These are phyloP conservation scores for Rhipidura dahli DNA, from an alignment of 2,113 vertebrate genomes.

Conservation along the genomic window DNA sequence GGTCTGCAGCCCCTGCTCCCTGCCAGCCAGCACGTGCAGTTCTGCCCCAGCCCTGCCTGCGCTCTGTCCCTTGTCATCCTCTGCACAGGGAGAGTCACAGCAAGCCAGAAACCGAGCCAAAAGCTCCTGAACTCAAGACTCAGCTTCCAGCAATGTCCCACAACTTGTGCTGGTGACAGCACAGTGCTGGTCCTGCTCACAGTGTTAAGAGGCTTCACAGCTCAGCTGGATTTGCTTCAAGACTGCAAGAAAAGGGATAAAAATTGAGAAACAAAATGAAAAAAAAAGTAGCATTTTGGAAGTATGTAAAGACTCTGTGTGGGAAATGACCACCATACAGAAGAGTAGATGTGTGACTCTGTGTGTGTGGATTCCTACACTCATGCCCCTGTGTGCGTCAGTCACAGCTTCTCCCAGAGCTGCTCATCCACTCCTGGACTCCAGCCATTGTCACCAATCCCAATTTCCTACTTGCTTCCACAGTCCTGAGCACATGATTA, in stretches of 20 bases:
- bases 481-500: background rate
- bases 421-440: background rate
- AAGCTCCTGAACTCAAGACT: background rate
- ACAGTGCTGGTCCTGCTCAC: background rate
- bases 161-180: fast-evolving
- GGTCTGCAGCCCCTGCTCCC: background rate
- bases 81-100: background rate
- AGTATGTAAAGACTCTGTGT: background rate
- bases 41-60: background rate
- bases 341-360: background rate
- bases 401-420: background rate
- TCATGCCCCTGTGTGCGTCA: fast-evolving
- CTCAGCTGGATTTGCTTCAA: background rate
- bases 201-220: fast-evolving
- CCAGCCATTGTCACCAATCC: background rate
- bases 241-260: background rate
- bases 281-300: fast-evolving
- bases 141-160: background rate
- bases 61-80: background rate
- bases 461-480: background rate
- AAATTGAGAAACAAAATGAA: background rate
- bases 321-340: background rate
- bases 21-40: fast-evolving
- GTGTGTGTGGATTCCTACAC: background rate
- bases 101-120: background rate